Evolutionary conservation across 1,140 invertebrate species (phyloP), one percentile per base, ranked within the genome.

Genomic region (Drosophila seguyi): DNA sequence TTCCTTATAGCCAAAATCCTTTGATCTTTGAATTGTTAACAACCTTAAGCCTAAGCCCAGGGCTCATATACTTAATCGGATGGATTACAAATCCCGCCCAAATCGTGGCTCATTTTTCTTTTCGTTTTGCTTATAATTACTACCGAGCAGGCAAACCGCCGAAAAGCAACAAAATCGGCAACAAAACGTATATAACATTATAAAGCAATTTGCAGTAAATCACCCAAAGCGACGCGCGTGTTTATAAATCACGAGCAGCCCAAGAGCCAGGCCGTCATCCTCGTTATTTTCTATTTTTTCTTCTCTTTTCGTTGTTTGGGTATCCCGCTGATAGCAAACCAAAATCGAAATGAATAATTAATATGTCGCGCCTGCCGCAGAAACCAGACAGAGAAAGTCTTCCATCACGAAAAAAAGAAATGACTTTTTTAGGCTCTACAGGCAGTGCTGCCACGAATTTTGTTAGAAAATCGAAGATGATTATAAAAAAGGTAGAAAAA

Each of bases 121-220:
- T 47, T 36, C 39, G 63, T 72, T 68, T 67, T 20, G 7, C 73
- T 76, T 75, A 81, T 86, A 86, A 86, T 86, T 86, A 83, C 84
- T 87, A 63, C 48, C 50, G 47, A 68, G 75, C 84, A 88, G 83
- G 71, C 83, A 42, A 76, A 20, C 48, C 67, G 25, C 56, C 61
- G 62, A 58, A 57, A 61, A 39, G 42, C 62, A 73, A 25, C 42
- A 44, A 66, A 53, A 63, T 62, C 45, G 73, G 57, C 73, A 77
- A 66, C 77, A 79, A 81, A 84, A 83, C 87, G 71, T 83, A 87
- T 87, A 87, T 87, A 88, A 90, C 85, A 90, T 88, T 88, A 88
- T 88, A 88, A 88, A 88, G 85, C 85, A 88, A 88, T 88, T 88
- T 88, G 85, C 85, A 88, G 85, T 88, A 88, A 88, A 88, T 88